A percentile compares a stretch with the other conserved stretches of the same genome.
Conservation (phyloP, 2,888 invertebrate species). For the Folsomia manolachei region DNA sequence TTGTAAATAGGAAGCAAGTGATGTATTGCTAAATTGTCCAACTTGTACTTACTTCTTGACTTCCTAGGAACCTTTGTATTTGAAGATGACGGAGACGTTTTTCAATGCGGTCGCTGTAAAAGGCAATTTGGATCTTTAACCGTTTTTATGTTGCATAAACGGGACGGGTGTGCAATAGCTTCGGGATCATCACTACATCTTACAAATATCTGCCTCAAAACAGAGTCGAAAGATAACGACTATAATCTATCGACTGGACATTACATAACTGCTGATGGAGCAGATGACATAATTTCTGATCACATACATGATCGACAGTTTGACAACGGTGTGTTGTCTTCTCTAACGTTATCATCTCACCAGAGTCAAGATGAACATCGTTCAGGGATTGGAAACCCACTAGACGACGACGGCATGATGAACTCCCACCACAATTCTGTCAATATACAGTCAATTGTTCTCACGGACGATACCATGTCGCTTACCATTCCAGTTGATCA, state of each 20-base stretch:
- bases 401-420: background rate
- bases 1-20: background rate
- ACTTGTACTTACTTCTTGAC: no score
- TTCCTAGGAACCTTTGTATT: constrained; percentile 47
- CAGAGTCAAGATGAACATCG: constrained; percentile 4
- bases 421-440: background rate
- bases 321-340: background rate
- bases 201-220: background rate
- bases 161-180: constrained; percentile 48
- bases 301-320: background rate
- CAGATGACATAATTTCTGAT: background rate
- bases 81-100: constrained; percentile 66
- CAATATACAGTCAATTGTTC: constrained; percentile 18
- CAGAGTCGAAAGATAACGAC: background rate
- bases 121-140: constrained; percentile 63
- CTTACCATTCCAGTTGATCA: constrained; percentile 33
- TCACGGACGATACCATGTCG: constrained; percentile 27
- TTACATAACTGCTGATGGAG: background rate
- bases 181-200: background rate
- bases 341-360: constrained; percentile 3
- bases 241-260: background rate
- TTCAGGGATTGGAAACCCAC: background rate
- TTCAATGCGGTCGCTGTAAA: constrained; percentile 69
- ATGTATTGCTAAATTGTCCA: background rate
- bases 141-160: constrained; percentile 64